Evolutionary conservation across 2,797 vertebrate genomes (phyloP).

Genomic region (Heteromormyrus szaboi): DNA sequence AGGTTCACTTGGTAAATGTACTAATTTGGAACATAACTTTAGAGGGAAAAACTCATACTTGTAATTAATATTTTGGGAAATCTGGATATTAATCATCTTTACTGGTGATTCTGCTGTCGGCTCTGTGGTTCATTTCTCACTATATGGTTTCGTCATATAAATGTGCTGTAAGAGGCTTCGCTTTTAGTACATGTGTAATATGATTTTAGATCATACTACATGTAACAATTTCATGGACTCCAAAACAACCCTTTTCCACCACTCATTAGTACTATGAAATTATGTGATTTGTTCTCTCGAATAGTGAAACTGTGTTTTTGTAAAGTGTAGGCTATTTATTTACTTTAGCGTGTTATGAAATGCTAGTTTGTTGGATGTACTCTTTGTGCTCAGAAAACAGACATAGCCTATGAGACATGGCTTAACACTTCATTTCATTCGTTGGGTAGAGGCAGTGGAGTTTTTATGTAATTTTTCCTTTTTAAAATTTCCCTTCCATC

Average conservation of each 20-base stretch:
- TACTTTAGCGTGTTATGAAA: not conserved
- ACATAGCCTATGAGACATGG: not conserved
- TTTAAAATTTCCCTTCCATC: not conserved
- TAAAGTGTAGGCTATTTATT: not conserved
- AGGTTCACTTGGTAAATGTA: conserved; percentile 25
- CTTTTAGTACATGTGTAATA: not conserved
- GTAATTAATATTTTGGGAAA: conserved; percentile 21
- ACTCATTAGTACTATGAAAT: not conserved
- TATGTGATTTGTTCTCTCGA: not conserved
- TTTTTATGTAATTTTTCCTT: not conserved
- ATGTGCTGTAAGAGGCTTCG: not conserved
- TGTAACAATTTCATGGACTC: not conserved
- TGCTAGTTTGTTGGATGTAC: not conserved
- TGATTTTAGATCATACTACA: not conserved
- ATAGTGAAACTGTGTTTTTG: not conserved
- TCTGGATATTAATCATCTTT: not conserved
- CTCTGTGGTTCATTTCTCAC: not conserved
- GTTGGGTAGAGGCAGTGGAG: not conserved
- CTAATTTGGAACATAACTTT: conserved; percentile 23
- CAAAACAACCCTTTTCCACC: not conserved
- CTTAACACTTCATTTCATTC: not conserved
- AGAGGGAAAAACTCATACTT: not conserved
- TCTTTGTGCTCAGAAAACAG: not conserved
- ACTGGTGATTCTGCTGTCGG: not conserved
- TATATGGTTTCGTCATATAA: not conserved